A percentile compares a stretch with the other conserved stretches of the same genome.
Evolutionary conservation across 2,113 vertebrate species (phyloP).

Genomic region (Physeter macrocephalus): DNA sequence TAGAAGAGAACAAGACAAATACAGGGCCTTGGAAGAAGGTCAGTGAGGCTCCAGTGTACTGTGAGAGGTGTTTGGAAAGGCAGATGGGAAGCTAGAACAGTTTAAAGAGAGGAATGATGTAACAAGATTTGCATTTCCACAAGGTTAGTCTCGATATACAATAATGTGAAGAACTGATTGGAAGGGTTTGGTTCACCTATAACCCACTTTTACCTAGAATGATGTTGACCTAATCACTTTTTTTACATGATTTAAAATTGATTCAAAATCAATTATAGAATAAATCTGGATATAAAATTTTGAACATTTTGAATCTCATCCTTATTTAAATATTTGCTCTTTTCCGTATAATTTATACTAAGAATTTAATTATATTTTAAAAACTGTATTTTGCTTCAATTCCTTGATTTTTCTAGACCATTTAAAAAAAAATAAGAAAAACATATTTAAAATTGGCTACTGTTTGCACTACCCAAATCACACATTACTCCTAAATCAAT

Average conservation of each 20-base stretch:
- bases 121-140: background rate
- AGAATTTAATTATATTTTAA: background rate
- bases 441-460: background rate
- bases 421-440: background rate
- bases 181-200: background rate
- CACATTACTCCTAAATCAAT: background rate
- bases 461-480: background rate
- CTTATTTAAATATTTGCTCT: conserved; percentile 38
- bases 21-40: background rate
- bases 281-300: conserved; percentile 3
- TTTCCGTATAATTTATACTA: background rate
- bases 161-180: background rate
- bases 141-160: background rate
- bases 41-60: background rate
- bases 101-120: background rate
- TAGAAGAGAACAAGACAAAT: background rate
- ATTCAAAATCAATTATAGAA: background rate
- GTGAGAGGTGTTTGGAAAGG: background rate
- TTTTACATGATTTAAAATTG: background rate
- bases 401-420: background rate
- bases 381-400: background rate
- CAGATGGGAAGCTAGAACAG: background rate
- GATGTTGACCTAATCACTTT: background rate
- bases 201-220: background rate
- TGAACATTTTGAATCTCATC: background rate